Conservation (phyloP, 2,113 vertebrate genomes). For the Ovibos moschatus region DNA sequence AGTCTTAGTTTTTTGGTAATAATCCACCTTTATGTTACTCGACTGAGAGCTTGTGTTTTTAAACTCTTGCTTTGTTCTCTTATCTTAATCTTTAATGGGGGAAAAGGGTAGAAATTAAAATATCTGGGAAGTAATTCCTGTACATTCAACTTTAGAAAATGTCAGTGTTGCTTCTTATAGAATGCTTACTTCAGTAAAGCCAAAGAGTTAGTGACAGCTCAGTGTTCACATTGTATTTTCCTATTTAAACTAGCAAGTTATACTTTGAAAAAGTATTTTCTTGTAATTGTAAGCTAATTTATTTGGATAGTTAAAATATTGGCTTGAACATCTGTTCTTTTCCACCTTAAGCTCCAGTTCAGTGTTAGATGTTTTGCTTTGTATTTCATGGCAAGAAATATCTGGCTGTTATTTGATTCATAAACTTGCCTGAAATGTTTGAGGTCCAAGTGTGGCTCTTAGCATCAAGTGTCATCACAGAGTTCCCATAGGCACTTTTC, state of each 20-base stretch:
- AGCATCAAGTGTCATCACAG: background rate
- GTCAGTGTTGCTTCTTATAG: background rate
- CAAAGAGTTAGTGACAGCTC: background rate
- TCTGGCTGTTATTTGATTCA: background rate
- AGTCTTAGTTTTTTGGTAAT: background rate
- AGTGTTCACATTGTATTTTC: background rate
- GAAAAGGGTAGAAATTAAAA: background rate
- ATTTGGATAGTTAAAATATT: background rate
- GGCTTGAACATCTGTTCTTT: background rate
- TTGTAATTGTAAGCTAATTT: background rate
- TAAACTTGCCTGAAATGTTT: constrained; percentile 2
- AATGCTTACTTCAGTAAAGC: background rate
- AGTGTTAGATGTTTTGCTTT: background rate
- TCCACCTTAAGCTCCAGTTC: background rate
- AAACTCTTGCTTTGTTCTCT: constrained; percentile 7
- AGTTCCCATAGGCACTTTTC: background rate
- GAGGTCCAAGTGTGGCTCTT: background rate
- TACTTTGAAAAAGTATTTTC: background rate
- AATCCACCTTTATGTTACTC: constrained; percentile 5
- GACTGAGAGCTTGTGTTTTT: background rate
- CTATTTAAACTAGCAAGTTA: background rate
- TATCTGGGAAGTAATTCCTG: background rate
- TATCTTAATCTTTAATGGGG: background rate
- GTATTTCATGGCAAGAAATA: constrained; percentile 6
- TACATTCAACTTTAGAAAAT: background rate